Conservation (phyloP, 1,140 invertebrate genomes). For the Stegodyphus dumicola region DNA sequence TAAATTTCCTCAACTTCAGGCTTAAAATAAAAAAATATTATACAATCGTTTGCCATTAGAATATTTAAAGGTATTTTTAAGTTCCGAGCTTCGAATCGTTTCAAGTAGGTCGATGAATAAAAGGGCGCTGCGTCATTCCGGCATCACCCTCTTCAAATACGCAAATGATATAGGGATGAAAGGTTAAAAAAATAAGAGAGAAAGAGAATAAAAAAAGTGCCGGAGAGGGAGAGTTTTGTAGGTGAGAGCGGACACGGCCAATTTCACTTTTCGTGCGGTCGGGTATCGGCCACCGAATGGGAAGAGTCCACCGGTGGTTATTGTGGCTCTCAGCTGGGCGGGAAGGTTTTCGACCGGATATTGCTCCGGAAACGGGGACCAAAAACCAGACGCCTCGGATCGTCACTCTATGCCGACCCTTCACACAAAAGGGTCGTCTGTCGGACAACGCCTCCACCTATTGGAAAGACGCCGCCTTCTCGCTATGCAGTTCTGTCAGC, state of each 20-base stretch:
- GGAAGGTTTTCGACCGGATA: slow-evolving; percentile 4
- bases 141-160: too few species aligned
- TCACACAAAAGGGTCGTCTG: slow-evolving; percentile 2
- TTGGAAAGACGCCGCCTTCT: too few species aligned
- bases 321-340: slow-evolving; percentile 14
- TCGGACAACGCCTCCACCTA: not conserved
- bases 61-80: too few species aligned
- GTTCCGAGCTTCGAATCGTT: too few species aligned
- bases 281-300: not conserved
- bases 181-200: too few species aligned
- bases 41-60: too few species aligned
- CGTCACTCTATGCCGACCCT: slow-evolving; percentile 23
- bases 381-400: slow-evolving; percentile 16
- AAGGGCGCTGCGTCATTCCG: not conserved
- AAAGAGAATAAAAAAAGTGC: not conserved
- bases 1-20: too few species aligned
- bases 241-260: not conserved
- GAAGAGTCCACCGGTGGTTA: not conserved
- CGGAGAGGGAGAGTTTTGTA: not conserved
- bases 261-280: not conserved
- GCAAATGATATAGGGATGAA: too few species aligned
- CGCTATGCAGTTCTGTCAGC: too few species aligned
- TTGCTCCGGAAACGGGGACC: slow-evolving; percentile 40
- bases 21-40: too few species aligned
- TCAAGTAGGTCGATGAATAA: not conserved